These are phyloP conservation scores for Pocillopora damicornis DNA, from an alignment of 64 coral and sea anemone species.

Conservation along the genomic window DNA sequence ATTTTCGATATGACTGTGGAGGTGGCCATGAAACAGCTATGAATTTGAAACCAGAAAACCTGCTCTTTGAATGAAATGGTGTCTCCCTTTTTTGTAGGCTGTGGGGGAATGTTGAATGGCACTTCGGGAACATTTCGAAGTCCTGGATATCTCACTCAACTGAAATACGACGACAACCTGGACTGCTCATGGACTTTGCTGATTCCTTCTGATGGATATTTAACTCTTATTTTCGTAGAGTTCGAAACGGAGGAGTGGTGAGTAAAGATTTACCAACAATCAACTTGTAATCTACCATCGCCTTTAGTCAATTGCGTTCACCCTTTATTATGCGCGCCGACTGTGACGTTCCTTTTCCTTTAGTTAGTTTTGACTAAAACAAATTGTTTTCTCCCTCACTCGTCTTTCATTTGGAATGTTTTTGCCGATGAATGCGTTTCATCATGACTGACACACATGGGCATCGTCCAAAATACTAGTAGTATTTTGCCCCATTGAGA, in stretches of 20 bases:
- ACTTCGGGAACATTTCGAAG: neutral
- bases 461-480: too few species aligned
- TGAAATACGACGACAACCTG: neutral
- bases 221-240: neutral
- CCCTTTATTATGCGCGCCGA: too few species aligned
- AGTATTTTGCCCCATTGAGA: too few species aligned
- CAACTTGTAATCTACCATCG: neutral
- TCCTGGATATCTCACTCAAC: neutral
- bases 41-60: too few species aligned
- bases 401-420: too few species aligned
- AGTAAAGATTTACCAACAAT: neutral
- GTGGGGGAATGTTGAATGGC: neutral
- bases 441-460: too few species aligned
- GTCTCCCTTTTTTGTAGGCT: neutral
- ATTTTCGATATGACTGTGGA: too few species aligned
- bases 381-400: too few species aligned
- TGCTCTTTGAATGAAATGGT: too few species aligned
- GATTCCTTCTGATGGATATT: neutral
- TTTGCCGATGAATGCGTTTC: too few species aligned
- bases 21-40: too few species aligned
- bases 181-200: neutral
- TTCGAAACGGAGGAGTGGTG: constrained; percentile 2
- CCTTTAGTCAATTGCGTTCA: too few species aligned
- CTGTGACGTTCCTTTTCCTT: neutral
- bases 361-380: neutral